Percentiles rank a stretch among this genome's conserved stretches.
Conservation (phyloP, 2,888 invertebrate genomes). For the Meta bourneti region DNA sequence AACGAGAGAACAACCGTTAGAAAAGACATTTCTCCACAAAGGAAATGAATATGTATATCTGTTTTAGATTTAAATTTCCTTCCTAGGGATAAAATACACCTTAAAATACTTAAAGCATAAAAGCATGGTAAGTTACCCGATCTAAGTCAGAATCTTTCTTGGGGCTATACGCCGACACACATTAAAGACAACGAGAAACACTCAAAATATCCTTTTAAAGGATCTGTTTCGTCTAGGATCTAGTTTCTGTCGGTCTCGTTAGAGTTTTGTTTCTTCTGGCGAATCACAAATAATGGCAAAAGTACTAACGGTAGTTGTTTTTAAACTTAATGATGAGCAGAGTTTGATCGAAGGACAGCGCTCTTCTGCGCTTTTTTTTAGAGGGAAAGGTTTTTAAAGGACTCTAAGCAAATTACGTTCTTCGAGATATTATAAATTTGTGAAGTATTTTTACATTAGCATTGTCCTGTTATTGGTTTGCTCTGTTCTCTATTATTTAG, state of each 20-base stretch:
- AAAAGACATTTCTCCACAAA: too few relatives aligned
- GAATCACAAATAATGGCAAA: conserved; percentile 41
- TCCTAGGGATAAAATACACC: not conserved
- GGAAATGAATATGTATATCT: too few relatives aligned
- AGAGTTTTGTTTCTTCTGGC: conserved; percentile 55
- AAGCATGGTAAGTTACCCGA: conserved; percentile 15
- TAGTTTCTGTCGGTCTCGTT: conserved; percentile 56
- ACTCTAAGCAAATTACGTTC: conserved; percentile 6
- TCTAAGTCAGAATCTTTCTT: conserved; percentile 40
- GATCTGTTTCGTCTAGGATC: conserved; percentile 19
- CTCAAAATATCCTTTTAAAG: conserved; percentile 20
- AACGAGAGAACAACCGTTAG: too few relatives aligned
- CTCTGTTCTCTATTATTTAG: too few relatives aligned
- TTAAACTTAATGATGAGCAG: conserved; percentile 49
- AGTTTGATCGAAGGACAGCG: conserved; percentile 34
- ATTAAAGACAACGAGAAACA: conserved; percentile 48
- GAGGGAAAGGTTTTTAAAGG: conserved; percentile 9
- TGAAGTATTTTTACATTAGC: not conserved
- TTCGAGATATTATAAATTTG: not conserved
- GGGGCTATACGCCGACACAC: conserved; percentile 28
- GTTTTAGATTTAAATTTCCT: conserved; percentile 11
- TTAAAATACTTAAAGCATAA: conserved; percentile 18
- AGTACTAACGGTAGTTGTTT: conserved; percentile 44
- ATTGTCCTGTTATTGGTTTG: not conserved
- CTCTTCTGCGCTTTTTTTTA: not conserved